phyloP scores from a whole-genome alignment of 2,888 invertebrate genomes.

The Coelopa pilipes region DNA sequence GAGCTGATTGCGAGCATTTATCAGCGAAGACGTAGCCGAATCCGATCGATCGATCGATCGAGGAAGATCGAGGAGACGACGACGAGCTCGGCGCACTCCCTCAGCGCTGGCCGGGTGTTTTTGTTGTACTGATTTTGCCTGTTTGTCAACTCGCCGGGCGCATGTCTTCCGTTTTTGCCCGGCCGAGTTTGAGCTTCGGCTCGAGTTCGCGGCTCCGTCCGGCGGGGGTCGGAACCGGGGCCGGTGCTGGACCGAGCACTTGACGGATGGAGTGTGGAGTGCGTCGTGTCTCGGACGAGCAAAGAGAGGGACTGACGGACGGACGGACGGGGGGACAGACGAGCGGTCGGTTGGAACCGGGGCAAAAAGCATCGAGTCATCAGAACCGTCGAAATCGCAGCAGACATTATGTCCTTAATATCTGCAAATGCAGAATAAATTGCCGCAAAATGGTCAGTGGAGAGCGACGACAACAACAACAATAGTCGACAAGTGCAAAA shows the following conservation, averaged over 20 bases:
- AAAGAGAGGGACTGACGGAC: not conserved
- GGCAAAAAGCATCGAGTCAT: not conserved
- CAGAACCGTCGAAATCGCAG: conserved; percentile 18
- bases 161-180: conserved; percentile 27
- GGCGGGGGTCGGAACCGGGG: not conserved
- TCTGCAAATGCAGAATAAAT: conserved; percentile 33
- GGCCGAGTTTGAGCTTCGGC: conserved; percentile 11
- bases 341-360: not conserved
- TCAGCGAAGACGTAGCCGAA: conserved; percentile 6
- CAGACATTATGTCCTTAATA: conserved; percentile 31
- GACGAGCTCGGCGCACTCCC: not conserved
- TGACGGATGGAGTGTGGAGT: conserved; percentile 34
- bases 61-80: no score
- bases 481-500: not conserved
- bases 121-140: not conserved
- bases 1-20: conserved; percentile 9
- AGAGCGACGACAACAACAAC: not conserved
- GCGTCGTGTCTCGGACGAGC: conserved; percentile 24
- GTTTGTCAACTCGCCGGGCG: conserved; percentile 20
- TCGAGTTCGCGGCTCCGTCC: not conserved
- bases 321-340: conserved; percentile 17
- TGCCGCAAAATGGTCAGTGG: conserved; percentile 1
- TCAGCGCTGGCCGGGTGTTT: conserved; percentile 12
- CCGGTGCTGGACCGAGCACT: not conserved
- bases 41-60: no score